Percentiles rank a stretch among this genome's conserved stretches.
phyloP scores from a whole-genome alignment of 2,113 vertebrate genomes.

The Halichoerus grypus region DNA sequence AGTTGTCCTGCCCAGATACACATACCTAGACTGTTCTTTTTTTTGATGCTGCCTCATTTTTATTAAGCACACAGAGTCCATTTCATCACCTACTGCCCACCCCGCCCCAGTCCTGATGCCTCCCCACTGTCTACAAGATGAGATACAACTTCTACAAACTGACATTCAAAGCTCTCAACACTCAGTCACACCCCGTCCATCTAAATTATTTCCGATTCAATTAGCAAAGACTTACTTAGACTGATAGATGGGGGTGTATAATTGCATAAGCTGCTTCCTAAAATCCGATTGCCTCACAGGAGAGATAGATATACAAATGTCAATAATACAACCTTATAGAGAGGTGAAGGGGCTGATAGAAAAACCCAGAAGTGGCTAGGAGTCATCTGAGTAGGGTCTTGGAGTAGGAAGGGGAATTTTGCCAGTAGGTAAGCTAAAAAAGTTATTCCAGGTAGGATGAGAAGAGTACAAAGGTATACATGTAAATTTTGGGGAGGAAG shows the following conservation, averaged over 20 bases:
- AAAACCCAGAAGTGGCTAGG: background rate
- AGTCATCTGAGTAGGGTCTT: background rate
- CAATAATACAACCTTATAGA: background rate
- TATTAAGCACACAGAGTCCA: background rate
- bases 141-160: background rate
- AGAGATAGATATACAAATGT: background rate
- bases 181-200: background rate
- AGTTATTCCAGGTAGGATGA: background rate
- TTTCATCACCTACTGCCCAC: background rate
- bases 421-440: background rate
- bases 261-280: background rate
- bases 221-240: background rate
- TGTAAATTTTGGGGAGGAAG: background rate
- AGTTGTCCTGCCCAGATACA: background rate
- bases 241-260: background rate
- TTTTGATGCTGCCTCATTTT: background rate
- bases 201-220: conserved; percentile 13
- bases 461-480: background rate
- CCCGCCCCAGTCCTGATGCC: background rate
- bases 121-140: background rate
- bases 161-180: conserved; percentile 36
- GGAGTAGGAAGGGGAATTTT: background rate
- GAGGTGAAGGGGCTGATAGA: background rate
- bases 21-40: background rate
- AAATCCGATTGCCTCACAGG: background rate